Base-by-base conservation (phyloP, 1,140 invertebrate genomes). In the Macrotrachela quadricornifera region DNA sequence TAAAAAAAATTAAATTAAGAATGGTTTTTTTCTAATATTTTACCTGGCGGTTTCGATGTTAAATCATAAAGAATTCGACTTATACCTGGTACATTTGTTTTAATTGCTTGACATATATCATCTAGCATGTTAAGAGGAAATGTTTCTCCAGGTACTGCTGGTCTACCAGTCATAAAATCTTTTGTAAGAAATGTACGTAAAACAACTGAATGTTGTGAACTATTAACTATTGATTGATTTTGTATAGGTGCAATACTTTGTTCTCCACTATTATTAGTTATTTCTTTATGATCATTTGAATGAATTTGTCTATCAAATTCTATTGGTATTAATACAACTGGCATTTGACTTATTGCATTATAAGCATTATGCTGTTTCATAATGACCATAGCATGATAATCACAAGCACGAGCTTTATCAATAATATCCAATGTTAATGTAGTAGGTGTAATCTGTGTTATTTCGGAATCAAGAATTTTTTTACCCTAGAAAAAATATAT, bases 151-250 rank as follows among this genome's bases (percentile, higher is more conserved):
- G 92, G 92, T 61, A 87, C 74, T 11, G 87, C 91, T 38, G 90
- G 83, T 30, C 83, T 74, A 42, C 92, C 94, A 30, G 92, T 97
- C 92, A 99, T 99, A 72, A 97, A 97, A 73, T 99, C 92, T 59
- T 81, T 78, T 36, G 90, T 90, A 62, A 87, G 77, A 71, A 99
- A 97, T 46, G 94, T 90, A 65, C 92, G 77, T 54, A 99, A 76
- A 36, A 94, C 88, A 39, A 97, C 74, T 1, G 90, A 96, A 60
- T 86, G 78, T 70, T 88, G 84, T 13, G 13, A 13, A 42, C 12
- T 42, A 14, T 10, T 72, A 85, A 92, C 9, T n/a, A n/a, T n/a
- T n/a, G n/a, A n/a, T n/a, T n/a, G n/a, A n/a, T n/a, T n/a, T n/a
- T n/a, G n/a, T n/a, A n/a, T n/a, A n/a, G n/a, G n/a, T n/a, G n/a